A percentile compares a stretch with the other conserved stretches of the same genome.
These are phyloP conservation scores for Dasyurus viverrinus DNA, from an alignment of 2,113 vertebrate species.

Conservation along the genomic window DNA sequence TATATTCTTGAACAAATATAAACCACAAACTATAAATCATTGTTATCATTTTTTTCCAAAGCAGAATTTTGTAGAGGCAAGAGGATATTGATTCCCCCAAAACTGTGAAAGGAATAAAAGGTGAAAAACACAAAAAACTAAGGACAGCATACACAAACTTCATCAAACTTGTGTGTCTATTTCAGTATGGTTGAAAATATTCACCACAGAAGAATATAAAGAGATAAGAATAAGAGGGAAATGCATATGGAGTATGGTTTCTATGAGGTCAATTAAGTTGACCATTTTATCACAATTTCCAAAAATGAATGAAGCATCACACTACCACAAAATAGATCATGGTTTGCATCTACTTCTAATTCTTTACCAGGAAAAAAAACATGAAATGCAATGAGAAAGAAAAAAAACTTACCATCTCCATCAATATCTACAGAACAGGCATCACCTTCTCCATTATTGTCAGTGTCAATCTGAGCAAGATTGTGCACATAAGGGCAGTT, in stretches of 20 bases:
- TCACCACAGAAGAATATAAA: background rate
- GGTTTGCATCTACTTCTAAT: background rate
- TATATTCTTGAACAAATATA: background rate
- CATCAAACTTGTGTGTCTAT: background rate
- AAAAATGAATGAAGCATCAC: fast-evolving
- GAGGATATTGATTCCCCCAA: background rate
- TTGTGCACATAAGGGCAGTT: slow-evolving; percentile 98
- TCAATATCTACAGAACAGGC: slow-evolving; percentile 97
- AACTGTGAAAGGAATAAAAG: background rate
- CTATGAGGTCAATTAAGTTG: fast-evolving
- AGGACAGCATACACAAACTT: background rate
- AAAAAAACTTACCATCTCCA: slow-evolving; percentile 90
- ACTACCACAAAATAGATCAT: background rate
- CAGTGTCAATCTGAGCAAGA: slow-evolving; percentile 96
- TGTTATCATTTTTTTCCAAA: background rate
- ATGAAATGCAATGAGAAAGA: background rate
- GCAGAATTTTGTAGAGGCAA: background rate
- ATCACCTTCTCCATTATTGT: slow-evolving; percentile 95
- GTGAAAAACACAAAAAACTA: background rate
- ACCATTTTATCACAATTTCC: fast-evolving
- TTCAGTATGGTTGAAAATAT: background rate
- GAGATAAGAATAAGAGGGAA: background rate
- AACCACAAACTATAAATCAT: background rate
- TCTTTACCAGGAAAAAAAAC: background rate
- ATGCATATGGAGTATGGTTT: fast-evolving